Conservation (phyloP, 2,797 vertebrate genomes). For the Chrosomus eos region DNA sequence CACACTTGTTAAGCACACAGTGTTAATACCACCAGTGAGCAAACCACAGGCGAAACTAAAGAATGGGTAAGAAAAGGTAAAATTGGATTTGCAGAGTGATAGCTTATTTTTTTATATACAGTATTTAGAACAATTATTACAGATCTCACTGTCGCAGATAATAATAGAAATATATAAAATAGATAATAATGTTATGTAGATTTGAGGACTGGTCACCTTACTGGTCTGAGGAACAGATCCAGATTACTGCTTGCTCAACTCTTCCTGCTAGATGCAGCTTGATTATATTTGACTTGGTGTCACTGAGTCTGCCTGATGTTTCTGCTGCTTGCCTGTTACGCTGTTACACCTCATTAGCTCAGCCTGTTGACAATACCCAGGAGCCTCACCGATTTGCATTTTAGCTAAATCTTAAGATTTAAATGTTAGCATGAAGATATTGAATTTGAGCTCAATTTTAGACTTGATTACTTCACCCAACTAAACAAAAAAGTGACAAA, state of each 20-base stretch:
- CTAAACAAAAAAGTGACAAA: neutral
- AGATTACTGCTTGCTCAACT: slow-evolving; percentile 2
- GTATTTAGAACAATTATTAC: neutral
- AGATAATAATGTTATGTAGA: neutral
- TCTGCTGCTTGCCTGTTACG: slow-evolving; percentile 31
- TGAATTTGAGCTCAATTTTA: neutral
- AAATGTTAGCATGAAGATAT: neutral
- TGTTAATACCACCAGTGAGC: neutral
- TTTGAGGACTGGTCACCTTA: neutral
- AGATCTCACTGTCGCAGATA: neutral
- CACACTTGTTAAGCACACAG: neutral
- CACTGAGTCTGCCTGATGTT: slow-evolving; percentile 22
- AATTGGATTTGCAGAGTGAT: neutral
- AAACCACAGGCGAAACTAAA: neutral
- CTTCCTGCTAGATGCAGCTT: slow-evolving; percentile 12
- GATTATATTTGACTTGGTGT: slow-evolving; percentile 38
- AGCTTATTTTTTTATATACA: neutral
- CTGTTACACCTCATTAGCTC: slow-evolving; percentile 37
- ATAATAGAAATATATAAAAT: too few species aligned
- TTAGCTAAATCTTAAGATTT: slow-evolving; percentile 21
- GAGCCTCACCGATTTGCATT: slow-evolving; percentile 21
- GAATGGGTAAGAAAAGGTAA: neutral
- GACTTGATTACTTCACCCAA: neutral
- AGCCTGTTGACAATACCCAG: slow-evolving; percentile 30
- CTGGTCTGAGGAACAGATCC: slow-evolving; percentile 9